Conservation (phyloP, 2,113 vertebrate genomes). For the Elephantulus edwardii region DNA sequence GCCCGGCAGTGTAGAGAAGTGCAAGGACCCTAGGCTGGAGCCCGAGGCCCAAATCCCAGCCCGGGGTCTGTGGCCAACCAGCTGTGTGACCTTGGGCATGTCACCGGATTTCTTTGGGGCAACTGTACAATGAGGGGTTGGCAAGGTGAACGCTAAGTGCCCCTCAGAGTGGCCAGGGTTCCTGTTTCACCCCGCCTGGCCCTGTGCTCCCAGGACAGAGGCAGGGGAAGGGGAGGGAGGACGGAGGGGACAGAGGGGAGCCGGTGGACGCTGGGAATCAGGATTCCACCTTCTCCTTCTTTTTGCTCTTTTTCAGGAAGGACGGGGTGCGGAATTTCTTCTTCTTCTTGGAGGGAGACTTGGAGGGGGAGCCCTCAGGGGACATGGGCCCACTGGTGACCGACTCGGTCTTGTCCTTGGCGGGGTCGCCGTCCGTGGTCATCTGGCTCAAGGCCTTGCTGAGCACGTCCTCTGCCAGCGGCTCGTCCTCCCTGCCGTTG, state of each 20-base stretch:
- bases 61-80: constrained; percentile 44
- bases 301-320: constrained; percentile 97
- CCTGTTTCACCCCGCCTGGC: constrained; percentile 40
- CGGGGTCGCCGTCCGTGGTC: constrained; percentile 81
- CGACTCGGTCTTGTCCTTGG: constrained; percentile 86
- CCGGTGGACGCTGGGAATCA: constrained; percentile 79
- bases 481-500: constrained; percentile 91
- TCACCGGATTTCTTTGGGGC: constrained; percentile 58
- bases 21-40: constrained; percentile 44
- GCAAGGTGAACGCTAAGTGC: not conserved
- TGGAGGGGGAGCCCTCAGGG: constrained; percentile 95
- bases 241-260: not conserved
- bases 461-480: constrained; percentile 84
- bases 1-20: constrained; percentile 70
- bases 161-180: constrained; percentile 42
- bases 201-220: constrained; percentile 62
- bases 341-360: constrained; percentile 99
- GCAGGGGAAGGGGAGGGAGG: constrained; percentile 39
- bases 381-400: constrained; percentile 87
- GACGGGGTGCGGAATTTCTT: constrained; percentile 99
- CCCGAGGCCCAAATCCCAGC: constrained; percentile 34
- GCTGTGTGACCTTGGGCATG: constrained; percentile 51
- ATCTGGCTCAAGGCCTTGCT: constrained; percentile 90
- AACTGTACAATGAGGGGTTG: constrained; percentile 21
- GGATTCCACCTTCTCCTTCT: constrained; percentile 95